A percentile compares a stretch with the other conserved stretches of the same genome.
Evolutionary conservation across 2,888 invertebrate genomes (phyloP).

Genomic region (Nomada fabriciana): DNA sequence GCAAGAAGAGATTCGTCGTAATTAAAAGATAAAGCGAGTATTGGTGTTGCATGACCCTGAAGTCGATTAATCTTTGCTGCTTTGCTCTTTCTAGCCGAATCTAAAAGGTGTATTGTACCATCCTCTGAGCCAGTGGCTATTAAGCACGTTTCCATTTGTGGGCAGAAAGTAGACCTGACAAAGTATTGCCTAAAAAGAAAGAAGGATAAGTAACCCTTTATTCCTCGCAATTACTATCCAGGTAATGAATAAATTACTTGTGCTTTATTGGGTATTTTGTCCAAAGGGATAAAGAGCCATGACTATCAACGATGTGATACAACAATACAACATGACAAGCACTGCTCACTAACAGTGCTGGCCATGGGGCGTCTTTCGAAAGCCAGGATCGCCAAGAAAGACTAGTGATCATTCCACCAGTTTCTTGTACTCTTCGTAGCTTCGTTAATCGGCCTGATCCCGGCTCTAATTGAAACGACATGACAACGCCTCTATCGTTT

Average conservation of each 20-base stretch:
- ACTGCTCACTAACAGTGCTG: constrained; percentile 91
- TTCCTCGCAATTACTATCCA: not conserved
- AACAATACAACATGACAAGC: constrained; percentile 91
- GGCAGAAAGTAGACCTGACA: constrained; percentile 93
- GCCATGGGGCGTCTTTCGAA: constrained; percentile 90
- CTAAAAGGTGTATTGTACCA: constrained; percentile 81
- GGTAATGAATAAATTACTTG: constrained; percentile 63
- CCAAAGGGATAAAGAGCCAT: constrained; percentile 86
- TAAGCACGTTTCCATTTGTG: constrained; percentile 84
- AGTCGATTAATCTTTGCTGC: constrained; percentile 86
- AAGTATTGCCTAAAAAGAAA: constrained; percentile 79
- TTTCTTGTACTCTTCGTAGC: constrained; percentile 87
- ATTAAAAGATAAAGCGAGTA: constrained; percentile 93
- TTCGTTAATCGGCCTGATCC: constrained; percentile 89
- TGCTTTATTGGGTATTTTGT: constrained; percentile 87
- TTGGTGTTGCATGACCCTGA: constrained; percentile 92
- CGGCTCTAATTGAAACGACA: constrained; percentile 89
- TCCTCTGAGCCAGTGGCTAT: constrained; percentile 83
- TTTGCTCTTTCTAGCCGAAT: constrained; percentile 83
- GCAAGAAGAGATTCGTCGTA: constrained; percentile 95
- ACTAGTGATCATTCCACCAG: constrained; percentile 89
- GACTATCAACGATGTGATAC: constrained; percentile 86
- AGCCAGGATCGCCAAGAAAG: constrained; percentile 93
- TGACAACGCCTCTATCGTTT: constrained; percentile 90
- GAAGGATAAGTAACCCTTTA: constrained; percentile 17